Base-by-base conservation (phyloP, 2,113 vertebrate species). In the Odobenus rosmarus region DNA sequence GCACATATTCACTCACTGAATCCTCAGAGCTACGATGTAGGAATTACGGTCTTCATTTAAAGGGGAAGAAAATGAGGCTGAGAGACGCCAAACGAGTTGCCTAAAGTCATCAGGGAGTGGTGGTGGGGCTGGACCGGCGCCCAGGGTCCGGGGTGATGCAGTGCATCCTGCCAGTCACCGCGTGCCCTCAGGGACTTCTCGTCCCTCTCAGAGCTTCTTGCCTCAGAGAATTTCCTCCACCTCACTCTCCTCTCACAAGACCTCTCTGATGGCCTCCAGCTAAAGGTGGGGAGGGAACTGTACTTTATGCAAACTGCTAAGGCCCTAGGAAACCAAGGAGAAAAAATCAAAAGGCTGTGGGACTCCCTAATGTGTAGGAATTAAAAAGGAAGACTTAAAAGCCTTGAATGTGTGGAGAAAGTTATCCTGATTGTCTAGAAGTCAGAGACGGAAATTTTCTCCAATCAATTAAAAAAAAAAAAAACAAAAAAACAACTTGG, bases 301-400 rank as follows among this genome's bases (percentile, higher is more conserved):
- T 21, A 51, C 72, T 94, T 92, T 53, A 90, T 39, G 86, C 39
- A 92, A 95, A 94, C 53, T 72, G 24, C 16, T 82, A 71, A 88
- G 86, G 49, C 49, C 53, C 53, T 88, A 82, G 55, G 84, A 94
- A 95, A 91, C 42, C 21, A 72, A 59, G 49, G 39, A 81, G 88
- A 79, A 90, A 92, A 84, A 71, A 72, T 51, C 64, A 95, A 88
- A 97, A 79, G 53, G 18, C 72, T 89, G 10, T 46, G 53, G 91
- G 51, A 26, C 26, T 64, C 49, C 72, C 61, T 92, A 57, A 71
- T 31, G 55, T 59, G 46, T 89, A 83, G 15, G 19, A 85, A 87
- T 69, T 84, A 23, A 91, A 92, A 93, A 82, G 19, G 42, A 33
- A 85, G 36, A 15, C n/a, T 79, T 77, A 57, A 61, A 90, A 88